Conservation (phyloP, 2,888 invertebrate genomes). For the Nomada flava region DNA sequence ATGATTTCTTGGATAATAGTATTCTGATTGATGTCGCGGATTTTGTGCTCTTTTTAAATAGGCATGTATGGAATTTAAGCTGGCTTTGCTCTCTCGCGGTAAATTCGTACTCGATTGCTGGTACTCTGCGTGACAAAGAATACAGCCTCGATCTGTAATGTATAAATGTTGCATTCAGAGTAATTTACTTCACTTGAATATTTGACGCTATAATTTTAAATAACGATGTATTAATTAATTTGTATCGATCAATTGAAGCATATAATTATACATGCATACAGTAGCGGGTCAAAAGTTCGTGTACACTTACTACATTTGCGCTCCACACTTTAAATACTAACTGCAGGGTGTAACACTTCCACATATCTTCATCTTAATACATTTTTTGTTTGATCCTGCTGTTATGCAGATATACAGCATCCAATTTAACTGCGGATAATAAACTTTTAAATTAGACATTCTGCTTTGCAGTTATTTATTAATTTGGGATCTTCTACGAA, state of each 20-base stretch:
- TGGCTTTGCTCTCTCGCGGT: conserved; percentile 65
- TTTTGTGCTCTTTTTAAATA: conserved; percentile 49
- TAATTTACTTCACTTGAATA: conserved; percentile 14
- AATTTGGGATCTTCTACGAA: no score
- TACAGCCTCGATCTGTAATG: conserved; percentile 43
- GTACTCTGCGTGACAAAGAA: conserved; percentile 46
- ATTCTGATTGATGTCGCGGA: conserved; percentile 34
- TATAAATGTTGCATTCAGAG: background rate
- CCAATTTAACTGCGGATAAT: no score
- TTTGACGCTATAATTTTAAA: conserved; percentile 1
- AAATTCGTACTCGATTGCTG: conserved; percentile 49
- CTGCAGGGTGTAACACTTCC: no score
- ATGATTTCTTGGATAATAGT: conserved; percentile 24
- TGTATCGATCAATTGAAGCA: background rate
- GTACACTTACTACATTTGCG: no score
- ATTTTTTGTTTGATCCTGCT: no score
- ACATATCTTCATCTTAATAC: no score
- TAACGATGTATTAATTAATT: conserved; percentile 11
- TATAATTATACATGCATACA: no score
- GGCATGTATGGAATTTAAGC: conserved; percentile 43
- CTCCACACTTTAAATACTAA: no score
- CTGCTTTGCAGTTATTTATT: no score
- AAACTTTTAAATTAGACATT: no score
- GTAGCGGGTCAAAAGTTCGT: no score
- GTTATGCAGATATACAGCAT: no score